Evolutionary conservation across 2,113 vertebrate genomes (phyloP).

Genomic region (Proteles cristata): DNA sequence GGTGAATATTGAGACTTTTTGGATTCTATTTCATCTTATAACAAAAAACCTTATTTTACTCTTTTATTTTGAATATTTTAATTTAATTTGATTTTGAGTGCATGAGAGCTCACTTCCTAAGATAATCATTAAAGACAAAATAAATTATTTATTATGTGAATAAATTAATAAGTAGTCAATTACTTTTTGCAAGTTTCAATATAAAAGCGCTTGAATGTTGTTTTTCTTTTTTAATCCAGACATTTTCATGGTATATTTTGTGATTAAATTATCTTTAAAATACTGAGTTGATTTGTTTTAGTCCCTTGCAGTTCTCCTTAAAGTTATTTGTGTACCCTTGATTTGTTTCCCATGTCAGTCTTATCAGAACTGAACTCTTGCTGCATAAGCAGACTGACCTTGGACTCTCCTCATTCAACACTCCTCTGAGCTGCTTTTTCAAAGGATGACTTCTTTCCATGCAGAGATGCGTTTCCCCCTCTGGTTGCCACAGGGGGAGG

Average conservation of each 20-base stretch:
- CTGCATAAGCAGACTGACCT: not conserved
- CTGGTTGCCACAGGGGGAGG: not conserved
- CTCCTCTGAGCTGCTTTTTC: not conserved
- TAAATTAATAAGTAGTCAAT: not conserved
- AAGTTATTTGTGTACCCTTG: not conserved
- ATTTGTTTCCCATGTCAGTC: not conserved
- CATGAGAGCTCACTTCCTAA: not conserved
- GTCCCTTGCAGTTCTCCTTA: not conserved
- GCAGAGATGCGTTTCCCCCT: not conserved
- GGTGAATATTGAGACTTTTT: not conserved
- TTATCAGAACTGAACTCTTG: not conserved
- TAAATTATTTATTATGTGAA: not conserved
- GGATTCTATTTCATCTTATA: not conserved
- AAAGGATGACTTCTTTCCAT: not conserved
- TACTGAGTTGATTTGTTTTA: not conserved
- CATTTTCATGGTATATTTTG: not conserved
- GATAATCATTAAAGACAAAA: not conserved
- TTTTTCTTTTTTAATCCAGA: not conserved
- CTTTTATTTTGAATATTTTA: constrained; percentile 17
- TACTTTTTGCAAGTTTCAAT: not conserved
- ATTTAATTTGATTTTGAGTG: not conserved
- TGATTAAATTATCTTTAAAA: not conserved
- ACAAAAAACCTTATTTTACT: not conserved
- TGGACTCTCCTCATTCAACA: not conserved
- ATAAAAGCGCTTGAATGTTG: not conserved